Evolutionary conservation across 2,888 invertebrate species (phyloP), one percentile per base, ranked within the genome.

Genomic region (Axea sp.): DNA sequence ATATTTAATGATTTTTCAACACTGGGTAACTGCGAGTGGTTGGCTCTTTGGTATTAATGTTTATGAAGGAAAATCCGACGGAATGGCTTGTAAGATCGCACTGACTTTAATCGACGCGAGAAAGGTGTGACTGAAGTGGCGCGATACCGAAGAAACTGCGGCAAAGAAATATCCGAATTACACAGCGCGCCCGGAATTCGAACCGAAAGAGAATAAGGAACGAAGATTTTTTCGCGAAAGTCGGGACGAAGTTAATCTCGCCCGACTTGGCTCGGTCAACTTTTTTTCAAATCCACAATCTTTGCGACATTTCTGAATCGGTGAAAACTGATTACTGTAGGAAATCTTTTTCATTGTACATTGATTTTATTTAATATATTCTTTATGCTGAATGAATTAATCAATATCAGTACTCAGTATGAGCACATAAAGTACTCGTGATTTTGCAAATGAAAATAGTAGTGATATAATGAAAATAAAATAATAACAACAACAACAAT

Each of bases 231-330:
- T 65, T 55, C 26, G 30, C 17, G 17, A 45, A 55, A 47, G n/a
- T n/a, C n/a, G n/a, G n/a, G n/a, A 28, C 53, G 35, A 65, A 65
- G 65, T 53, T 65, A 65, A 65, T 65, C 43, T 53, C 45, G 37
- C 30, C 35, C 17, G 45, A 45, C 45, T 59, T 59, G n/a, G n/a
- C n/a, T n/a, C n/a, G n/a, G n/a, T n/a, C n/a, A n/a, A n/a, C n/a
- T n/a, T n/a, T n/a, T n/a, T n/a, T n/a, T n/a, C n/a, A n/a, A n/a
- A n/a, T n/a, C n/a, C n/a, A n/a, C n/a, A n/a, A n/a, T n/a, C n/a
- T n/a, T n/a, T n/a, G n/a, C n/a, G n/a, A n/a, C n/a, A n/a, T n/a
- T n/a, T n/a, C n/a, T n/a, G n/a, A n/a, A n/a, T n/a, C n/a, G n/a
- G n/a, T 12, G 3, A 39, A 55, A 31, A 22, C 19, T 39, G 19